These are phyloP conservation scores for Galeruca laticollis DNA, from an alignment of 2,888 invertebrate genomes.

Conservation along the genomic window DNA sequence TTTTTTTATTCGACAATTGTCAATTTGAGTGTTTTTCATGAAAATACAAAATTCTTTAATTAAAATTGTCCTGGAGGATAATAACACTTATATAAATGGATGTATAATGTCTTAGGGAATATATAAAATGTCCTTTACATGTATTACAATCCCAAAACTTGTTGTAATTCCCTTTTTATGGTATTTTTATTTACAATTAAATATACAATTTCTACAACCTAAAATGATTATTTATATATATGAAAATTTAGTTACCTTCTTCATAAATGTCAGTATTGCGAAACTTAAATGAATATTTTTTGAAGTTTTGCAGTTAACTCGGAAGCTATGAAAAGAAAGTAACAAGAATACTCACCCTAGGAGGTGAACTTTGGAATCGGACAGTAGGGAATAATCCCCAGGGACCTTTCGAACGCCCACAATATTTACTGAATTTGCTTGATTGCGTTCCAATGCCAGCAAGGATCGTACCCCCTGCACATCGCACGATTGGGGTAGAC, in stretches of 20 bases:
- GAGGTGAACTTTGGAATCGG: slow-evolving; percentile 76
- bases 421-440: slow-evolving; percentile 67
- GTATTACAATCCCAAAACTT: too few species aligned
- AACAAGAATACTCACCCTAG: slow-evolving; percentile 70
- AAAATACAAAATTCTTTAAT: too few species aligned
- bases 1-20: too few species aligned
- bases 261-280: background rate
- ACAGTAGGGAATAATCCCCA: slow-evolving; percentile 73
- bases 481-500: slow-evolving; percentile 79
- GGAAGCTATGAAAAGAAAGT: background rate
- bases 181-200: too few species aligned
- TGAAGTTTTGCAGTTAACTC: background rate
- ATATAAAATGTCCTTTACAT: too few species aligned
- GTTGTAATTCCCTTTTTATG: too few species aligned
- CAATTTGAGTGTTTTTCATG: too few species aligned
- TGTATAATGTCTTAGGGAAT: too few species aligned
- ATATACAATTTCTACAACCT: too few species aligned
- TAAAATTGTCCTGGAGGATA: too few species aligned
- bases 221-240: too few species aligned
- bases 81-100: too few species aligned
- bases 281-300: background rate
- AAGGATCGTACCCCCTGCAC: slow-evolving; percentile 69
- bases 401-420: slow-evolving; percentile 77
- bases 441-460: slow-evolving; percentile 59
- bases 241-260: background rate